phyloP scores from a whole-genome alignment of 2,113 vertebrate species.

The Oplegnathus fasciatus region DNA sequence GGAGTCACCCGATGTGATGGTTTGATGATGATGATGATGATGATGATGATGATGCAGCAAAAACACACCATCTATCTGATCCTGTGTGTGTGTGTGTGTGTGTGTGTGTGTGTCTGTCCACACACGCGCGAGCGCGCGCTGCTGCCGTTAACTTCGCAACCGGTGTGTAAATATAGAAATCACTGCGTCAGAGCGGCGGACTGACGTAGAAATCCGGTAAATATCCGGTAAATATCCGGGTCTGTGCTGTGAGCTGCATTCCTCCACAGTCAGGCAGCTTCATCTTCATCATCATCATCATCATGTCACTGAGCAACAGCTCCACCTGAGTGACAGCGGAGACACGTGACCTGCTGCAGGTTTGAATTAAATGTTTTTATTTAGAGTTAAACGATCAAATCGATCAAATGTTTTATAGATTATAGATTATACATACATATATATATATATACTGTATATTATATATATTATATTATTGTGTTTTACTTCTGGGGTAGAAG shows the following conservation, averaged over 20 bases:
- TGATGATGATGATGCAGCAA: constrained; percentile 26
- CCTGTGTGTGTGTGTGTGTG: not conserved
- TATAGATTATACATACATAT: too few relatives aligned
- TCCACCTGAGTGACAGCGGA: constrained; percentile 6
- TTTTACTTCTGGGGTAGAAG: not conserved
- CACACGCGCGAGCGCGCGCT: not conserved
- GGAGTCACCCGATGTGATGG: not conserved
- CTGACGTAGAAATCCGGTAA: constrained; percentile 45
- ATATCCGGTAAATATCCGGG: not conserved
- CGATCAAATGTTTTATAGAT: too few relatives aligned
- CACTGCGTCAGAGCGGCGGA: constrained; percentile 60
- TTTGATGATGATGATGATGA: constrained; percentile 27
- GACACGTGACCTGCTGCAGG: constrained; percentile 12
- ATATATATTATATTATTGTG: too few relatives aligned
- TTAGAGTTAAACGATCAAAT: too few relatives aligned
- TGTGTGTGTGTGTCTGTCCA: not conserved
- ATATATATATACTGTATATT: too few relatives aligned
- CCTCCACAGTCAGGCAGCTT: constrained; percentile 34
- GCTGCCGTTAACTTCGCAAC: constrained; percentile 7
- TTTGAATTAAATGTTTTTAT: too few relatives aligned
- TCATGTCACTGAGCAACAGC: not conserved
- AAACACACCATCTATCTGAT: constrained; percentile 7
- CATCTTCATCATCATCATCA: constrained; percentile 30
- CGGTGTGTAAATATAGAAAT: constrained; percentile 63
- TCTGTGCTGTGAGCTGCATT: constrained; percentile 39